A percentile compares a stretch with the other conserved stretches of the same genome.
Evolutionary conservation across 1,140 invertebrate genomes (phyloP).

Genomic region (Atta colombica): DNA sequence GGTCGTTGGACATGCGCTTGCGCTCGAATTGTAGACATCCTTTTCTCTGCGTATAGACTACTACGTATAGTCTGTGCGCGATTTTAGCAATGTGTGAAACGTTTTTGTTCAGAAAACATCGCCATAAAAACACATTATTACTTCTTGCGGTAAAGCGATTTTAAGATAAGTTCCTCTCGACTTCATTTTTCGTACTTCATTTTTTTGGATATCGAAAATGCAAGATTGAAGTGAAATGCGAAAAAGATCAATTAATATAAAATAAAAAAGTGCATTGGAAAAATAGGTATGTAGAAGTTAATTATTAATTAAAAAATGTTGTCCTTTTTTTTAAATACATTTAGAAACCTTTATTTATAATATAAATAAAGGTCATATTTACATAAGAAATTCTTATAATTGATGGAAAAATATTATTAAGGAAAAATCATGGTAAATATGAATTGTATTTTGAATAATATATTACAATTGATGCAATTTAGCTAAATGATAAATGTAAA

Average conservation of each 20-base stretch:
- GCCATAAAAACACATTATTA: background rate
- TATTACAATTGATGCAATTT: background rate
- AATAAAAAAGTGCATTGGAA: background rate
- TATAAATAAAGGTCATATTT: background rate
- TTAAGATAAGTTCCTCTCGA: background rate
- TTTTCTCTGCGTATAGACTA: background rate
- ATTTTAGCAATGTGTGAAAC: constrained; percentile 6
- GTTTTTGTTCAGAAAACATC: background rate
- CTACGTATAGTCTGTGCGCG: background rate
- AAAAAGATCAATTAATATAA: background rate
- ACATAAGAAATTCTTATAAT: background rate
- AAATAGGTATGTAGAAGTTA: background rate
- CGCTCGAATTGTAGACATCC: constrained; percentile 3
- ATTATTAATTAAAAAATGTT: background rate
- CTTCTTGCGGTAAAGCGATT: background rate
- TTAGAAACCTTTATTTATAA: background rate
- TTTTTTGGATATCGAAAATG: background rate
- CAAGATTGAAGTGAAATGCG: background rate
- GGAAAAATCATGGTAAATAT: background rate
- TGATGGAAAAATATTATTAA: background rate
- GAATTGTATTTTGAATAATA: background rate
- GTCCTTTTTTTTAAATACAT: background rate
- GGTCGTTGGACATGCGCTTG: background rate
- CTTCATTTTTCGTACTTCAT: background rate
- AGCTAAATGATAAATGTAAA: background rate